Conservation (phyloP, 1,140 invertebrate species). For the Tetranychus cinnabarinus region DNA sequence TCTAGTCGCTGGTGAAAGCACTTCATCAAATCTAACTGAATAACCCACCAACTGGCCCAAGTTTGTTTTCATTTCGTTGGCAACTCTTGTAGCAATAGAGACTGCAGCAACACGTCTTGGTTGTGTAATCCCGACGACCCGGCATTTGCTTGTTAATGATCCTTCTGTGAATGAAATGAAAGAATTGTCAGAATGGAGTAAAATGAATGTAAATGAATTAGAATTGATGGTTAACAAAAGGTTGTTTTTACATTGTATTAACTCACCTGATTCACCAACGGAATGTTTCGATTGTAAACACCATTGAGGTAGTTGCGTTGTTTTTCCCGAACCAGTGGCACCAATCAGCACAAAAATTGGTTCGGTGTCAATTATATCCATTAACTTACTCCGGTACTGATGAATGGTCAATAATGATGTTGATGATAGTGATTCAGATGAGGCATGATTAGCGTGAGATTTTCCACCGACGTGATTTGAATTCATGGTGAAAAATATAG, state of each 20-base stretch:
- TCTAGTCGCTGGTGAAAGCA: slow-evolving; percentile 43
- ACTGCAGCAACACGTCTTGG: slow-evolving; percentile 78
- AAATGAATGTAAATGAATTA: not conserved
- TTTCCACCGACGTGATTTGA: too few species aligned
- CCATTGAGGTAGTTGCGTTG: slow-evolving; percentile 58
- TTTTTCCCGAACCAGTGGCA: slow-evolving; percentile 73
- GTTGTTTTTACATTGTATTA: slow-evolving; percentile 5
- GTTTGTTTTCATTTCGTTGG: slow-evolving; percentile 37
- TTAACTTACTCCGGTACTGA: not conserved
- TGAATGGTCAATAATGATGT: not conserved
- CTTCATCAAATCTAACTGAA: slow-evolving; percentile 74
- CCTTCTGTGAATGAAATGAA: not conserved
- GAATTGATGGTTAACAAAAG: too few species aligned
- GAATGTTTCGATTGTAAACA: not conserved
- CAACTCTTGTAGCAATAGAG: slow-evolving; percentile 61
- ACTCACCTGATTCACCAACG: not conserved
- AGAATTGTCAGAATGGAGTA: not conserved
- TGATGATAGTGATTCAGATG: not conserved
- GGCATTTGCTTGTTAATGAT: slow-evolving; percentile 20
- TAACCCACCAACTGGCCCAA: slow-evolving; percentile 61
- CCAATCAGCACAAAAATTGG: slow-evolving; percentile 43
- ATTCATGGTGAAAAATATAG: too few species aligned
- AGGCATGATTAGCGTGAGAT: not conserved
- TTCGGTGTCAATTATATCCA: not conserved
- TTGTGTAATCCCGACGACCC: slow-evolving; percentile 50